A percentile compares a stretch with the other conserved stretches of the same genome.
These are phyloP conservation scores for Macaria notata DNA, from an alignment of 2,888 invertebrate genomes.

Conservation along the genomic window DNA sequence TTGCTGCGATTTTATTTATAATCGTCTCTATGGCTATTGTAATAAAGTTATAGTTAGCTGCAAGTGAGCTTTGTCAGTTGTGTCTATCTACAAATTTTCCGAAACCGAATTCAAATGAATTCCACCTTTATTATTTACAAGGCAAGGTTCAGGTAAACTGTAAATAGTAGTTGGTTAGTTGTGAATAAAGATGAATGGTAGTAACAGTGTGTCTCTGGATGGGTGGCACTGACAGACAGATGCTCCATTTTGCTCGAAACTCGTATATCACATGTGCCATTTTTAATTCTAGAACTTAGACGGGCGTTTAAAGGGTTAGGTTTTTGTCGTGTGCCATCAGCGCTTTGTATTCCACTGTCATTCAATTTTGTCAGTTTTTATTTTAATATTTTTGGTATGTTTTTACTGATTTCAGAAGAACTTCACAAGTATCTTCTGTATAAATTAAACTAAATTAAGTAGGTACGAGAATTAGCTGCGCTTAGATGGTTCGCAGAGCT, in stretches of 20 bases:
- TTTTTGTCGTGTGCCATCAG: too few species aligned
- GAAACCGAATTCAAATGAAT: not conserved
- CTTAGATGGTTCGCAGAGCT: too few species aligned
- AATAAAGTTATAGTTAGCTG: conserved; percentile 15
- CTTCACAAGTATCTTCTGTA: too few species aligned
- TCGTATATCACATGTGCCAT: conserved; percentile 48
- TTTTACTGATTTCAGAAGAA: too few species aligned
- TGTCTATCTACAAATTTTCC: conserved; percentile 24
- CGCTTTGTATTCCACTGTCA: too few species aligned
- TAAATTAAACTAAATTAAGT: too few species aligned
- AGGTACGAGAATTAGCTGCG: too few species aligned
- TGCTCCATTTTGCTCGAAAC: conserved; percentile 59
- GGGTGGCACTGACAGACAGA: conserved; percentile 78
- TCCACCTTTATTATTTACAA: rapidly evolving
- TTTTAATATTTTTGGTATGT: too few species aligned
- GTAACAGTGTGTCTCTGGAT: conserved; percentile 58
- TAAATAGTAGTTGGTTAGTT: conserved; percentile 32
- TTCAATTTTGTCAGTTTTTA: too few species aligned
- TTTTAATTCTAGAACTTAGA: conserved; percentile 61
- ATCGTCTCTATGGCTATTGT: not conserved
- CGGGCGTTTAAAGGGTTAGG: conserved; percentile 8
- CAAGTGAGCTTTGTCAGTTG: conserved; percentile 34
- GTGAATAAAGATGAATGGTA: conserved; percentile 75
- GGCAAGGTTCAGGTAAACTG: conserved; percentile 16
- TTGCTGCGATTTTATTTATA: not conserved